These are phyloP conservation scores for Rhynchonycteris naso DNA, from an alignment of 2,797 vertebrate species.

Conservation along the genomic window DNA sequence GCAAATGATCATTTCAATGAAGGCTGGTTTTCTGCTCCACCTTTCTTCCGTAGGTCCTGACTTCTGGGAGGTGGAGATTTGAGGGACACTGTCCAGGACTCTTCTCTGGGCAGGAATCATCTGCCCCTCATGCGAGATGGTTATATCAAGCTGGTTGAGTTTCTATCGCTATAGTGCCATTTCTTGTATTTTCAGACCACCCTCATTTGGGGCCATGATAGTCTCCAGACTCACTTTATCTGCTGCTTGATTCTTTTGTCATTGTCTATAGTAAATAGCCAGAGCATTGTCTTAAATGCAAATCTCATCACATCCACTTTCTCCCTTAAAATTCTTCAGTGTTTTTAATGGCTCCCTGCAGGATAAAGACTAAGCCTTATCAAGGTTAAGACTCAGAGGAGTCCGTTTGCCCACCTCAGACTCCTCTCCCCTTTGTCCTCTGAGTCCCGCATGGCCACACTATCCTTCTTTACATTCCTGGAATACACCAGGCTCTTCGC, in stretches of 20 bases:
- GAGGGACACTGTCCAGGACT: not conserved
- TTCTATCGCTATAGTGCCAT: not conserved
- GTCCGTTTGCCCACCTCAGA: not conserved
- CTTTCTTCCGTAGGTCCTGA: not conserved
- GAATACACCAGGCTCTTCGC: not conserved
- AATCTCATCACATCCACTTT: not conserved
- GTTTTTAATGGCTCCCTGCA: not conserved
- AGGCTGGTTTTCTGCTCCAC: not conserved
- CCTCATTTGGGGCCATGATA: not conserved
- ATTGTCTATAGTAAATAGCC: not conserved
- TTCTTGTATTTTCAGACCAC: not conserved
- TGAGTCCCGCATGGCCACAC: not conserved
- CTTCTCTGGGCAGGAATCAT: not conserved
- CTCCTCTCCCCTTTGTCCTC: not conserved
- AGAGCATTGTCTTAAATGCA: not conserved
- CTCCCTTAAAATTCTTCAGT: not conserved
- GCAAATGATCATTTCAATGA: not conserved
- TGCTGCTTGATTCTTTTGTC: not conserved
- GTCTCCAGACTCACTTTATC: not conserved
- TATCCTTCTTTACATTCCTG: not conserved
- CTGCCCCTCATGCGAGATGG: not conserved
- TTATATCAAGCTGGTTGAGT: not conserved
- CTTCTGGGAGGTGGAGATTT: not conserved
- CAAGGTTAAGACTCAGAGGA: not conserved
- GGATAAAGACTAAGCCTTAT: not conserved